phyloP scores from a whole-genome alignment of 2,113 vertebrate genomes.

The Manacus vitellinus region DNA sequence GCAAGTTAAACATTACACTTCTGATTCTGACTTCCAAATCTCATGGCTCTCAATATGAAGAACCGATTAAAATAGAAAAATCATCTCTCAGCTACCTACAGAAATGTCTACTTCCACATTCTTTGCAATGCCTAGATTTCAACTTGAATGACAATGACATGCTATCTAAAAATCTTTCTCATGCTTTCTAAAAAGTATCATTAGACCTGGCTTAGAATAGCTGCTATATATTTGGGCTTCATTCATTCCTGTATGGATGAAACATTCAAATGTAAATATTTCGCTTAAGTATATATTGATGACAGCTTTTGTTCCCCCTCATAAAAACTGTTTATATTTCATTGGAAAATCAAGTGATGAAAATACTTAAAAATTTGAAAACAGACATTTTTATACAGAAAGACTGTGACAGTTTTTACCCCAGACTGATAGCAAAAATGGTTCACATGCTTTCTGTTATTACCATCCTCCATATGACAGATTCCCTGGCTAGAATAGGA shows the following conservation, averaged over 20 bases:
- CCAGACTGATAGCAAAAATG: neutral
- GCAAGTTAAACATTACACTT: neutral
- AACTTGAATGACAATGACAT: neutral
- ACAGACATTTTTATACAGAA: neutral
- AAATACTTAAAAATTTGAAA: conserved; percentile 23
- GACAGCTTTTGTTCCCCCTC: neutral
- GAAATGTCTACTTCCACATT: neutral
- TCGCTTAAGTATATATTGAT: neutral
- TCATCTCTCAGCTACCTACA: neutral
- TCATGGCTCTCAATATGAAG: neutral
- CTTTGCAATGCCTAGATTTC: neutral
- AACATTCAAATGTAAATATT: neutral
- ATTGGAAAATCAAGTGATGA: neutral
- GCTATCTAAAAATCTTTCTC: neutral
- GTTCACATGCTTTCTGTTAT: neutral
- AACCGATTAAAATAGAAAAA: neutral
- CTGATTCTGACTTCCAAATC: neutral
- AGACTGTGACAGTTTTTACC: neutral
- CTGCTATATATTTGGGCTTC: neutral
- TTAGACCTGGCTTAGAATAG: neutral
- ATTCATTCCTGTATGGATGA: neutral
- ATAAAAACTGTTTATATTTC: neutral
- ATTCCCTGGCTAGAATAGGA: neutral
- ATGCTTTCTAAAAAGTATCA: neutral
- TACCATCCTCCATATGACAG: neutral